Percentiles rank a stretch among this genome's conserved stretches.
phyloP scores from a whole-genome alignment of 2,797 vertebrate species.

The Gymnopithys bicolor region DNA sequence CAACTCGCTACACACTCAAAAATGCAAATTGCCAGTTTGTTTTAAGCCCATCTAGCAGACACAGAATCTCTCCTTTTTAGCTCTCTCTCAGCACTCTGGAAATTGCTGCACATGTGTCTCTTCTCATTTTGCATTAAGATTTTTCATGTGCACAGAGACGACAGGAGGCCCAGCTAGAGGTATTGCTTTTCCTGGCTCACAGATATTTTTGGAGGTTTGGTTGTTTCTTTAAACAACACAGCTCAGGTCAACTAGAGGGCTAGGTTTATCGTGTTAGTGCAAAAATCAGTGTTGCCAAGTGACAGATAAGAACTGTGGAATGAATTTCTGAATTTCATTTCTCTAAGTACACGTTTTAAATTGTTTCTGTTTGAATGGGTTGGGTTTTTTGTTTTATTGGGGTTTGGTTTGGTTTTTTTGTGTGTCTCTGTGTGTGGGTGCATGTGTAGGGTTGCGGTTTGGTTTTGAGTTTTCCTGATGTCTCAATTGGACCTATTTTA shows the following conservation, averaged over 20 bases:
- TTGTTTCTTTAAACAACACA: slow-evolving; percentile 74
- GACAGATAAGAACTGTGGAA: slow-evolving; percentile 62
- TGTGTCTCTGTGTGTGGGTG: neutral
- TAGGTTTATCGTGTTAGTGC: slow-evolving; percentile 69
- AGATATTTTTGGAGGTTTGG: slow-evolving; percentile 41
- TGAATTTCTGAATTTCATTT: slow-evolving; percentile 40
- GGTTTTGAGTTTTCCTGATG: slow-evolving; percentile 8
- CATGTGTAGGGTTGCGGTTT: too few species aligned
- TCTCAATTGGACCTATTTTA: slow-evolving; percentile 3
- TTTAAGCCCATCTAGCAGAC: neutral
- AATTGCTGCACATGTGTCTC: slow-evolving; percentile 31
- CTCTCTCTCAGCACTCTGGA: neutral
- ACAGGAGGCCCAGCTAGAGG: slow-evolving; percentile 55
- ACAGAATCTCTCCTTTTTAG: neutral
- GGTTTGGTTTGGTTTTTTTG: neutral
- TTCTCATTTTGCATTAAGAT: slow-evolving; percentile 57
- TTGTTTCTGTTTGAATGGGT: slow-evolving; percentile 8
- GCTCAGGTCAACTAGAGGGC: slow-evolving; percentile 66
- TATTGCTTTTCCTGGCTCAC: slow-evolving; percentile 49
- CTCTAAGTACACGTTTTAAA: slow-evolving; percentile 39
- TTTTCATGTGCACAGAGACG: slow-evolving; percentile 49
- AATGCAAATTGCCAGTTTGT: neutral
- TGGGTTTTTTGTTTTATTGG: neutral
- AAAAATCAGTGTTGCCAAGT: slow-evolving; percentile 66
- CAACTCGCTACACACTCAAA: neutral